Percentiles rank a stretch among this genome's conserved stretches.
phyloP scores from a whole-genome alignment of 1,140 invertebrate species.

The Drosophila leontia region DNA sequence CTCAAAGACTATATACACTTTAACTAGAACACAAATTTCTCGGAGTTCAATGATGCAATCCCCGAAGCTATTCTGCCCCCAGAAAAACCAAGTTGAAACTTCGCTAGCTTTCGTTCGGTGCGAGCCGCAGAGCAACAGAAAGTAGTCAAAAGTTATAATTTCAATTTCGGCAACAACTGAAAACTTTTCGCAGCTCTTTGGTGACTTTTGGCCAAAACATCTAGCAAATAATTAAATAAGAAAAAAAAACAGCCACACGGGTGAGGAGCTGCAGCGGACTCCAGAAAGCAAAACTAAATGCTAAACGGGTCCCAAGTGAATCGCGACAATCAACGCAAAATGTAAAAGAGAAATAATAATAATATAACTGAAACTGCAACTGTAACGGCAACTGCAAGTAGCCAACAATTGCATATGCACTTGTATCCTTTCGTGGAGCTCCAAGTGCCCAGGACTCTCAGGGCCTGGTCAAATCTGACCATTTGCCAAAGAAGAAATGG shows the following conservation, averaged over 20 bases:
- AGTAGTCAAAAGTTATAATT: constrained; percentile 69
- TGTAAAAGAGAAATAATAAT: constrained; percentile 19
- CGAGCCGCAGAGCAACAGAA: constrained; percentile 26
- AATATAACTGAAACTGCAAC: constrained; percentile 37
- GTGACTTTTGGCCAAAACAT: constrained; percentile 55
- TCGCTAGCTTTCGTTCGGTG: background rate
- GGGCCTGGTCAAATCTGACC: constrained; percentile 50
- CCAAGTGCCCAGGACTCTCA: constrained; percentile 5
- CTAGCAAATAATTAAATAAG: constrained; percentile 71
- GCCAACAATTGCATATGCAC: constrained; percentile 77
- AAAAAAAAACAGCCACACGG: constrained; percentile 36
- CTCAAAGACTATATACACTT: constrained; percentile 7
- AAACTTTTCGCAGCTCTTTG: constrained; percentile 58
- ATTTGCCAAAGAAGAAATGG: constrained; percentile 54
- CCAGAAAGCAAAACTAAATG: constrained; percentile 60
- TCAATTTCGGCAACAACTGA: constrained; percentile 64
- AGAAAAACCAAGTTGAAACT: constrained; percentile 16
- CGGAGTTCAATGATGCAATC: constrained; percentile 8
- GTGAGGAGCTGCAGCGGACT: constrained; percentile 4
- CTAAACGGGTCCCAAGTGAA: constrained; percentile 72
- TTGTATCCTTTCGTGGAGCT: constrained; percentile 59
- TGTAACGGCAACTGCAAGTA: constrained; percentile 50
- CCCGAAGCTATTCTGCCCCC: constrained; percentile 6
- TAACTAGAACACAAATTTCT: background rate
- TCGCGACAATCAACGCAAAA: constrained; percentile 58